Base-by-base conservation (phyloP, 2,888 invertebrate species). In the Clostera curtula region DNA sequence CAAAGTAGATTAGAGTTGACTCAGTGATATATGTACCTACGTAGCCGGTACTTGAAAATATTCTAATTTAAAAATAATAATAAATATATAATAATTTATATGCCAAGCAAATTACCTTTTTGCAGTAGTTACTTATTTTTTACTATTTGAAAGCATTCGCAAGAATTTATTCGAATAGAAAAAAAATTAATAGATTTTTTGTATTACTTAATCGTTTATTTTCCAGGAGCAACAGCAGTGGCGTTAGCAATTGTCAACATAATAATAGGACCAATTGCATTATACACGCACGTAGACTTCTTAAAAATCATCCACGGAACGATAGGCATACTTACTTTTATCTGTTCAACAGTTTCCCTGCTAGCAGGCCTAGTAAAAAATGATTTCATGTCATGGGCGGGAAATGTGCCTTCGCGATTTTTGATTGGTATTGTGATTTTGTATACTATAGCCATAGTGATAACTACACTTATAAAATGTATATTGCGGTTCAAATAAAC, bases 251-350 rank as follows among this genome's bases (percentile, higher is more conserved):
- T 43, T 15, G 2, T 49, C 7, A 36, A 40, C 13, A 37, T 54
- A 15, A 1, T 56, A 9, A 30, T 36, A 7, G 63, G 70, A 1
- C 36, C 50, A 0, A 39, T 42, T 11, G 45, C 48, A 2, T 29
- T 49, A 16, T 29, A 34, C 5, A 14, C 19, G 9, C 35, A 29
- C 4, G 33, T 29, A 3, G 27, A 26, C 4, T 30, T 32, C 29
- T 19, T 45, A 4, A 42, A 48, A 30, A 27, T 53, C 2, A 3
- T 48, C 0, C 71, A 73, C 29, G 31, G 57, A 25, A 18, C 37
- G 4, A 34, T 62, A 15, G 72, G 68, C n/a, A 44, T 68, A 15
- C 32, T 47, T 4, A 43, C 69, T 2, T 70, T 69, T 29, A 10
- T 60, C 3, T 10, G 47, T 33, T 62, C 71, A 11, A 54, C 64